phyloP scores from a whole-genome alignment of 2,888 invertebrate species.

The Ectropis crepuscularia region DNA sequence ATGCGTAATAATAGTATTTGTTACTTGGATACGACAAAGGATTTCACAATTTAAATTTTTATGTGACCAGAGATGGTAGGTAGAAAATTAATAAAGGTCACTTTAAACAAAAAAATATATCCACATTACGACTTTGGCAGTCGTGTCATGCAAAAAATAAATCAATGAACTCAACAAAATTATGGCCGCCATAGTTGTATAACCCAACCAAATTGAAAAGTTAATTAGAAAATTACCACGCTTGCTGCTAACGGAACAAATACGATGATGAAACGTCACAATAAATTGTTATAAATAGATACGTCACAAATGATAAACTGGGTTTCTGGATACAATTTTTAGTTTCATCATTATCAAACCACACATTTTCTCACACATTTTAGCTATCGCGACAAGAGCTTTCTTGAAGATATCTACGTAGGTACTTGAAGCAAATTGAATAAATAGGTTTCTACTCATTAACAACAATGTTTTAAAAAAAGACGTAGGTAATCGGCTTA shows the following conservation, averaged over 20 bases:
- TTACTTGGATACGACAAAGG: background rate
- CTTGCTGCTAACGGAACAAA: conserved; percentile 33
- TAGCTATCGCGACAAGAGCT: background rate
- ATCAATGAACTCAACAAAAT: conserved; percentile 41
- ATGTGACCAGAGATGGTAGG: background rate
- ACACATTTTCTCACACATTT: conserved; percentile 18
- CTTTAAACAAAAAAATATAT: conserved; percentile 8
- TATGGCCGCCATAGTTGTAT: conserved; percentile 64
- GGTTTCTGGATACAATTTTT: conserved; percentile 2
- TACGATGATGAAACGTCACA: conserved; percentile 22
- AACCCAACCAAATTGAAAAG: conserved; percentile 61
- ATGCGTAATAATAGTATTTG: conserved; percentile 2
- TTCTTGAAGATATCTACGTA: conserved; percentile 4
- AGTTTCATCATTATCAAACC: conserved; percentile 2
- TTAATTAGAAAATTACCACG: conserved; percentile 34
- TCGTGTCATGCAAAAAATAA: conserved; percentile 51
- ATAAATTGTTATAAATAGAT: conserved; percentile 20
- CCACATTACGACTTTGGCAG: background rate
- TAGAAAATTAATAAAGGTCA: background rate
- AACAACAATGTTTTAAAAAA: background rate
- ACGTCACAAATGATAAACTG: conserved; percentile 17
- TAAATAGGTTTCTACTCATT: background rate
- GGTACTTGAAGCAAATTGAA: conserved; percentile 2
- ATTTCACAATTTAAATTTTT: background rate
- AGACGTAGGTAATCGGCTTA: background rate